Base-by-base conservation (phyloP, 2,888 invertebrate species). In the Sesamia inferens region DNA sequence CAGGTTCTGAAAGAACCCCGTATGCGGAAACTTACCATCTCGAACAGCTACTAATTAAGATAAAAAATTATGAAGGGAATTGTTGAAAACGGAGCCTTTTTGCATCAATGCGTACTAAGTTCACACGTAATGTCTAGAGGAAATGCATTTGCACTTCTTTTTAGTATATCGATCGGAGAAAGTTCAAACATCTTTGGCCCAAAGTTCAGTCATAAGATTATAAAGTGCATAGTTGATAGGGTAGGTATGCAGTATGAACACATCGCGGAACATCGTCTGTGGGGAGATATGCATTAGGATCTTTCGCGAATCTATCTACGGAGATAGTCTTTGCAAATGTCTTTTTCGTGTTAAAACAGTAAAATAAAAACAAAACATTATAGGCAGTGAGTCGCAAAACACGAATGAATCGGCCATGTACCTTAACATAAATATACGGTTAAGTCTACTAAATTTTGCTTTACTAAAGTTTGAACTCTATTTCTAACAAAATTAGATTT, bases 351-450 rank as follows among this genome's bases (percentile, higher is more conserved):
- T 13, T 58, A 61, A 74, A 1, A 31, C 31, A 31, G 31, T 31
- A 31, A 31, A 31, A 31, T 31, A 31, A 79, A 6, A 42, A 19
- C 7, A 48, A 13, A 19, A 55, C 24, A 65, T 48, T 57, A 66
- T 24, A n/a, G 70, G 57, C 65, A 81, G 76, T 81, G 66, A 51
- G 77, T 59, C 67, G 78, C 77, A n/a, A n/a, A n/a, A 58, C 67
- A 71, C 71, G 76, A 76, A 79, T 81, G 67, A 68, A 51, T 5
- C 58, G 66, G 82, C 44, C 66, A 65, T 68, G 64, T 57, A 82
- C 66, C 65, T 55, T 44, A 61, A 14, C 31, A 71, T 10, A 47
- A 54, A 61, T 61, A 71, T 65, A 82, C 76, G 58, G 82, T 79
- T 82, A 76, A 0, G 5, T 19, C 6, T 19, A 54, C 31, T 31